phyloP scores from a whole-genome alignment of 2,797 vertebrate species.

The Peromyscus attwateri region DNA sequence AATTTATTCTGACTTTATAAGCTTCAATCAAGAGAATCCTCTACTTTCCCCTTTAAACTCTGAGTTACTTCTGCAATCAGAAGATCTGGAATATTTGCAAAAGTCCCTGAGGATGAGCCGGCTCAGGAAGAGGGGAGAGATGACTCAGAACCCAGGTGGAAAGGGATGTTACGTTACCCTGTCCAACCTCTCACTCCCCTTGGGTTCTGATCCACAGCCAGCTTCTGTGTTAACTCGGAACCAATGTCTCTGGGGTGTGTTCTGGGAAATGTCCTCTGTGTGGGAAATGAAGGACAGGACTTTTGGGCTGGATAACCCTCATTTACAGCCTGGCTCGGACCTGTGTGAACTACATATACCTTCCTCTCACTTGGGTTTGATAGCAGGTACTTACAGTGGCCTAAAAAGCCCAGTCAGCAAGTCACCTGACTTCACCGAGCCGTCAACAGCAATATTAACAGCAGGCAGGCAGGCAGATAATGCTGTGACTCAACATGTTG shows the following conservation, averaged over 20 bases:
- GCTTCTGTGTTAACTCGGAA: not conserved
- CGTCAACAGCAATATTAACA: not conserved
- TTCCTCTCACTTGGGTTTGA: not conserved
- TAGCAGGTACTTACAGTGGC: not conserved
- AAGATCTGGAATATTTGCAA: not conserved
- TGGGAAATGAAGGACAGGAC: not conserved
- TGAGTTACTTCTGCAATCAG: not conserved
- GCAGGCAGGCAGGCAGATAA: too few relatives aligned
- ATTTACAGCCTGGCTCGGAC: not conserved
- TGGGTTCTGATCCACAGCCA: not conserved
- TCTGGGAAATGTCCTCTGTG: not conserved
- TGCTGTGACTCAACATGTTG: not conserved
- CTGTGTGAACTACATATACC: not conserved
- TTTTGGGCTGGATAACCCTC: not conserved
- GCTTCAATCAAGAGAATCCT: not conserved
- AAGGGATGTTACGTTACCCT: not conserved
- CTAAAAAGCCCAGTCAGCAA: not conserved
- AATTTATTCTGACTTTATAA: not conserved
- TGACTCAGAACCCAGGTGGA: not conserved
- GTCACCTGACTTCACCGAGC: not conserved
- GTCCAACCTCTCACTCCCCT: accelerated
- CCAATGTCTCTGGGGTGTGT: not conserved
- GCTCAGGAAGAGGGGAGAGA: not conserved
- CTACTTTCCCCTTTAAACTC: not conserved
- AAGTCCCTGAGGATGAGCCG: not conserved